Evolutionary conservation across 2,888 invertebrate genomes (phyloP).

Genomic region (Capitulum mitella): DNA sequence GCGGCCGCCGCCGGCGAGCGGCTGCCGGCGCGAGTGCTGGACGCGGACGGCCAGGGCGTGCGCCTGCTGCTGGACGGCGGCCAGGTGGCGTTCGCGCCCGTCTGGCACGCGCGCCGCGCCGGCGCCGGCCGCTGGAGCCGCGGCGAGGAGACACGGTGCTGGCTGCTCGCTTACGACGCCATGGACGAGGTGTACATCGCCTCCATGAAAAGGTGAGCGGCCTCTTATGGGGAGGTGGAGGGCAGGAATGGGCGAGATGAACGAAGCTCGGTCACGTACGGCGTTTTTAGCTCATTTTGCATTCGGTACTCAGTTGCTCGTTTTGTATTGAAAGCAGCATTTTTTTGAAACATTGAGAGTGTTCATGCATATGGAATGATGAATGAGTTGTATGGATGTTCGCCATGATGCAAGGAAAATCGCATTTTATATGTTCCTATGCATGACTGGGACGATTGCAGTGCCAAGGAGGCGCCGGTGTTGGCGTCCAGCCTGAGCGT

Average conservation of each 20-base stretch:
- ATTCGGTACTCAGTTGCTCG: too few relatives aligned
- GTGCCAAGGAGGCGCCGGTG: not conserved
- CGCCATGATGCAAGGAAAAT: too few relatives aligned
- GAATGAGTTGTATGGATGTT: too few relatives aligned
- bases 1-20: not conserved
- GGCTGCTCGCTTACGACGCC: slow-evolving; percentile 6
- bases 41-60: not conserved
- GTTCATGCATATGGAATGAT: too few relatives aligned
- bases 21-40: not conserved
- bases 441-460: too few relatives aligned
- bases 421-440: too few relatives aligned
- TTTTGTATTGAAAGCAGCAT: too few relatives aligned
- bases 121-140: not conserved
- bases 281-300: too few relatives aligned
- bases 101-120: not conserved
- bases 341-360: too few relatives aligned
- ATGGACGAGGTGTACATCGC: slow-evolving; percentile 22
- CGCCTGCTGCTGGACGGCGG: not conserved
- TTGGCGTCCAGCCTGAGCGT: not conserved
- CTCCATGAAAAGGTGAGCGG: not conserved
- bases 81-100: not conserved
- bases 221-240: too few relatives aligned
- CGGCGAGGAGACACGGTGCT: not conserved
- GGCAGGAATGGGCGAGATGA: too few relatives aligned
- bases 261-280: too few relatives aligned